A percentile compares a stretch with the other conserved stretches of the same genome.
Evolutionary conservation across 1,140 invertebrate species (phyloP).

Genomic region (Drosophila kepulauana): DNA sequence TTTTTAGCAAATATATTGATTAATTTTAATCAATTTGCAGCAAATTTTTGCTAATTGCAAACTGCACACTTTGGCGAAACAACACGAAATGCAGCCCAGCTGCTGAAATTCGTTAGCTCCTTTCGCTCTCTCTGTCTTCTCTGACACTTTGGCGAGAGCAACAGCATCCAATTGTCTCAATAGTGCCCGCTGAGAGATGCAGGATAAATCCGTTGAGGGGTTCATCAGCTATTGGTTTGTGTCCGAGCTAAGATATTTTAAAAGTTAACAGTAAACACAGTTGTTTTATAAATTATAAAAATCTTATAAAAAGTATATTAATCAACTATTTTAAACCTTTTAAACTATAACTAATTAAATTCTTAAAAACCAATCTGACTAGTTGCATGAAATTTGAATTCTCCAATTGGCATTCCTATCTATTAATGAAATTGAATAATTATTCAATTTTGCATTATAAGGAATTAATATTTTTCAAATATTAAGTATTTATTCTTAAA

Average conservation of each 20-base stretch:
- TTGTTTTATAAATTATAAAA: too few species aligned
- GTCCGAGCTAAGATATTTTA: not conserved
- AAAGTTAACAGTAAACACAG: not conserved
- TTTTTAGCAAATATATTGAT: slow-evolving; percentile 19
- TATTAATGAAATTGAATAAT: too few species aligned
- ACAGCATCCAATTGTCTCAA: slow-evolving; percentile 35
- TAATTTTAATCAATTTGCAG: slow-evolving; percentile 19
- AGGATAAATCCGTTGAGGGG: not conserved
- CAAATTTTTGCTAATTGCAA: slow-evolving; percentile 30
- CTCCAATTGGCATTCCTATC: too few species aligned
- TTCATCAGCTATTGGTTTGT: slow-evolving; percentile 13
- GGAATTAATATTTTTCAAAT: too few species aligned
- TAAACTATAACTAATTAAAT: too few species aligned
- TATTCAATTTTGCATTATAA: too few species aligned
- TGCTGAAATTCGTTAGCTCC: slow-evolving; percentile 49
- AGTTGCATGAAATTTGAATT: too few species aligned
- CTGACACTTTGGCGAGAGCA: slow-evolving; percentile 31
- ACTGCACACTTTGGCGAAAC: slow-evolving; percentile 72
- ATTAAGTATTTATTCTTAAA: too few species aligned
- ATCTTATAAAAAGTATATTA: too few species aligned
- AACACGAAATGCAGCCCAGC: slow-evolving; percentile 76
- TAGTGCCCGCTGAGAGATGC: slow-evolving; percentile 31
- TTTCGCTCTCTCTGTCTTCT: slow-evolving; percentile 33
- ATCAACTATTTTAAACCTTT: too few species aligned
- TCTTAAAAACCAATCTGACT: too few species aligned